These are phyloP conservation scores for Solenopsis invicta DNA, from an alignment of 1,140 invertebrate species.

Conservation along the genomic window DNA sequence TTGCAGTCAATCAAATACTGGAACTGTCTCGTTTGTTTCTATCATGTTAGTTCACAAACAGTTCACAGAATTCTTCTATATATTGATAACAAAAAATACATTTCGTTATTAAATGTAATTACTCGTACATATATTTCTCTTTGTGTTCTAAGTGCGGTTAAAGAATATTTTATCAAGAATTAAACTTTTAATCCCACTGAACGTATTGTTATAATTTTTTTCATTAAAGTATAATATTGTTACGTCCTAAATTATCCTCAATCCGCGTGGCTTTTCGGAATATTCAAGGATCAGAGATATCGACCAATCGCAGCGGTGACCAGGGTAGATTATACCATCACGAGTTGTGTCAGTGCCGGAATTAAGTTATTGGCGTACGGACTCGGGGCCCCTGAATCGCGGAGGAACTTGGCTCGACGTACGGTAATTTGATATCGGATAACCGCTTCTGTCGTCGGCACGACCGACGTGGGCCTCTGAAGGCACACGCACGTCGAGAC, in stretches of 20 bases:
- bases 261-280: slow-evolving; percentile 26
- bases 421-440: slow-evolving; percentile 75
- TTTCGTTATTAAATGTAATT: too few relatives aligned
- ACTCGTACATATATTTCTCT: not conserved
- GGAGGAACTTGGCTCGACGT: slow-evolving; percentile 70
- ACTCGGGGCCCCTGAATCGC: slow-evolving; percentile 43
- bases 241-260: not conserved
- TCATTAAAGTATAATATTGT: not conserved
- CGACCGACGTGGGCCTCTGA: slow-evolving; percentile 51
- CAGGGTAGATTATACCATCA: slow-evolving; percentile 64
- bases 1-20: too few relatives aligned
- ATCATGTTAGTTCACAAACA: too few relatives aligned
- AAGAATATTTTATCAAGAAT: not conserved
- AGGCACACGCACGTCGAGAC: slow-evolving; percentile 44
- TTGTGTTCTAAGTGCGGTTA: not conserved
- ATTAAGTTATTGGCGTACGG: slow-evolving; percentile 69
- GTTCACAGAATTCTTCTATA: not conserved
- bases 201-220: not conserved
- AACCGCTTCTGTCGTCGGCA: slow-evolving; percentile 63
- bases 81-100: too few relatives aligned
- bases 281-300: slow-evolving; percentile 31
- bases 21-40: too few relatives aligned
- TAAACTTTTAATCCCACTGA: not conserved
- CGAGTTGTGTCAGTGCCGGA: slow-evolving; percentile 65
- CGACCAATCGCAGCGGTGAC: not conserved